Conservation (phyloP, 2,888 invertebrate species). For the Euproctis similis region DNA sequence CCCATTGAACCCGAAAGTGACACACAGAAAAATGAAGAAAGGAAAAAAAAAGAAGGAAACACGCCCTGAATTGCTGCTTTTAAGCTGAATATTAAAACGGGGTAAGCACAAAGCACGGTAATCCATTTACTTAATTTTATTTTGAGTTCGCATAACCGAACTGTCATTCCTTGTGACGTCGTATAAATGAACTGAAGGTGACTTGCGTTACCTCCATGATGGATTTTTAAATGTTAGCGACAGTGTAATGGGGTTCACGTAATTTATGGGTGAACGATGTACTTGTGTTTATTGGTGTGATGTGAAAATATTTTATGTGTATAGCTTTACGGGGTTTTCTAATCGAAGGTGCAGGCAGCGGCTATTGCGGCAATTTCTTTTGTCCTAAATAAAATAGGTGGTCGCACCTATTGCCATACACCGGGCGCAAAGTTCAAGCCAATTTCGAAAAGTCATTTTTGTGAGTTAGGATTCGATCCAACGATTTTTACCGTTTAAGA, state of each 20-base stretch:
- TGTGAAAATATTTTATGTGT: no score
- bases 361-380: no score
- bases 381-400: no score
- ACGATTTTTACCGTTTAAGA: no score
- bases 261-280: constrained; percentile 42
- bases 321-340: no score
- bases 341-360: no score
- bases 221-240: constrained; percentile 66
- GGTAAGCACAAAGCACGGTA: constrained; percentile 29
- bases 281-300: constrained; percentile 6
- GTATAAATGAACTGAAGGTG: constrained; percentile 62
- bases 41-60: no score
- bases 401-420: no score
- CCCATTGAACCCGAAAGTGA: constrained; percentile 8
- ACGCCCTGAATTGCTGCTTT: constrained; percentile 16
- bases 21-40: constrained; percentile 13
- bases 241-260: constrained; percentile 46
- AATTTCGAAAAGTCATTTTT: no score
- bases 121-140: constrained; percentile 60
- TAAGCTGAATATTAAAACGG: constrained; percentile 26
- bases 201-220: constrained; percentile 59
- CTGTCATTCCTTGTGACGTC: constrained; percentile 57
- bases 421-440: no score
- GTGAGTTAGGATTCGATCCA: no score
- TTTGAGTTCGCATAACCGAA: constrained; percentile 58